These are phyloP conservation scores for Halcyon chelicuti DNA, from an alignment of 2,797 vertebrate genomes.

Conservation along the genomic window DNA sequence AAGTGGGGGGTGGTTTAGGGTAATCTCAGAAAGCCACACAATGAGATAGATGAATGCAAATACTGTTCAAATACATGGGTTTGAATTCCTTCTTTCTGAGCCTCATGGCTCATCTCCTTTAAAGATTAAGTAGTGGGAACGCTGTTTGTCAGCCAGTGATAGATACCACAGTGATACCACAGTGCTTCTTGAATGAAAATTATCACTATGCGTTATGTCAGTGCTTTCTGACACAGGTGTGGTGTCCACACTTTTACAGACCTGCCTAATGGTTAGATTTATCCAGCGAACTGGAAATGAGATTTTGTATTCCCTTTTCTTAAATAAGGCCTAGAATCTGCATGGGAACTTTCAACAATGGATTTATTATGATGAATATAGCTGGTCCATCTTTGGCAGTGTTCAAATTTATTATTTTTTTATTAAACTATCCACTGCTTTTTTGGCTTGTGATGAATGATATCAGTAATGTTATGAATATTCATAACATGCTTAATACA, in stretches of 20 bases:
- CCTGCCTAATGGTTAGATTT: background rate
- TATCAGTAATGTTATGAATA: background rate
- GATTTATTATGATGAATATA: background rate
- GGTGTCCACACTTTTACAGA: background rate
- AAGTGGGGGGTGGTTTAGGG: background rate
- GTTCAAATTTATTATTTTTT: background rate
- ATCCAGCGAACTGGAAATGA: background rate
- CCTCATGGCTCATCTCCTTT: background rate
- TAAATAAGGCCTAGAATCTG: background rate
- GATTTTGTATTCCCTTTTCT: background rate
- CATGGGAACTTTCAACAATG: background rate
- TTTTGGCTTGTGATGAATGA: background rate
- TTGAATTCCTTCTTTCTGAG: background rate
- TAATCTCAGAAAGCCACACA: background rate
- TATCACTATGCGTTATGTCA: background rate
- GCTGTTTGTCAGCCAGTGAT: background rate
- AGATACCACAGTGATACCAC: no score
- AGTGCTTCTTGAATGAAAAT: background rate
- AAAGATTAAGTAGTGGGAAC: background rate
- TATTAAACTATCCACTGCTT: background rate
- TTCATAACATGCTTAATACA: background rate
- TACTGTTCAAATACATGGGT: background rate
- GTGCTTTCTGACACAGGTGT: background rate
- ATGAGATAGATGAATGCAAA: background rate
- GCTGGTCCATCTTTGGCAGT: fast-evolving